Base-by-base conservation (phyloP, 1,140 invertebrate species). In the Paraescarpia echinospica region DNA sequence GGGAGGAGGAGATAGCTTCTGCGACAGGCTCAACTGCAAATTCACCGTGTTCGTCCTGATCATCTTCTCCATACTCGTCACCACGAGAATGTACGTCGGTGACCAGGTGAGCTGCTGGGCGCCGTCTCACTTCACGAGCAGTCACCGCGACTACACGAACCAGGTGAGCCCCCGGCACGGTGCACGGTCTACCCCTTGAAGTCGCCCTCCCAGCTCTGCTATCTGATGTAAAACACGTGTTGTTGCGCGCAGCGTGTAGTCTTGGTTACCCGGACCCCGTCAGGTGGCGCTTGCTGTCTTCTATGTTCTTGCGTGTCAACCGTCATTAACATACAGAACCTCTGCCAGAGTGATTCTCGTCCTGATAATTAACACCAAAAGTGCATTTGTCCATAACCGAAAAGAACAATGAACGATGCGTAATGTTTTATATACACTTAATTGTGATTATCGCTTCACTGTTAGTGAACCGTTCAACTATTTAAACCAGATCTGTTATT, bases 21-120 rank as follows among this genome's bases (percentile, higher is more conserved):
- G 96, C 33, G 97, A 97, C 93, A 94, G 96, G 92, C 94, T 97
- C 6, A 97, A 96, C 93, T 97, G 97, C 93, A 94, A 94, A 88
- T 95, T 96, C 90, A 96, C 96, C 8, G 96, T 96, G 8, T 93
- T 96, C 34, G 94, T 97, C 9, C 94, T 97, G 31, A 92, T 97
- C 6, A 94, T 96, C 35, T 96, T 95, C 91, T 95, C 95, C 34
- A 94, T 96, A 12, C 92, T 97, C 14, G 96, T 96, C 8, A 96
- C 96, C 8, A 96, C 96, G 22, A 95, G 95, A 41, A 96, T 97
- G 93, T 97, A 96, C 94, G 95, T 96, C 14, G 96, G 96, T 31
- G 95, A 96, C 96, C 96, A 96, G 0, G 97, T 97, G n/a, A 94
- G 96, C 92, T 96, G 95, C 93, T 96, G 94, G 95, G 93, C 92